These are phyloP conservation scores for Salminus brasiliensis DNA, from an alignment of 2,113 vertebrate species.

Conservation along the genomic window DNA sequence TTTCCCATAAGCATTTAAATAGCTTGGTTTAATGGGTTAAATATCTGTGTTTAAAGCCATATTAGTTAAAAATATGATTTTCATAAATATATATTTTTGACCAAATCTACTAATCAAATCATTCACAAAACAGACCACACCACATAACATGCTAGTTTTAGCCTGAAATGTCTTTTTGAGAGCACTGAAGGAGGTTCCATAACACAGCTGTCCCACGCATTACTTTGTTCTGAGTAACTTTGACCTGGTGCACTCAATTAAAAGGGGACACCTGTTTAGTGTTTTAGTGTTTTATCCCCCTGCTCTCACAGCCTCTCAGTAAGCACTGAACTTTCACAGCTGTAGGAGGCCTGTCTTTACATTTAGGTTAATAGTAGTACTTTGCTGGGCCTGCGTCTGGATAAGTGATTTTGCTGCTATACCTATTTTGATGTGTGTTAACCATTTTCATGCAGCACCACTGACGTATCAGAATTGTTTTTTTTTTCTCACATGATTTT, in stretches of 20 bases:
- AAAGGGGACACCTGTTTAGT: conserved; percentile 31
- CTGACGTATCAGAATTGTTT: not conserved
- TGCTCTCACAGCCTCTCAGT: conserved; percentile 8
- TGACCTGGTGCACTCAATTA: conserved; percentile 22
- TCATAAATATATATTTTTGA: too few relatives aligned
- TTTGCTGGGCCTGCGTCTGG: not conserved
- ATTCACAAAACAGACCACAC: too few relatives aligned
- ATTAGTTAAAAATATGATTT: too few relatives aligned
- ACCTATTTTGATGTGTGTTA: not conserved
- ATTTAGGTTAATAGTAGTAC: not conserved
- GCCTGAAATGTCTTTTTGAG: not conserved
- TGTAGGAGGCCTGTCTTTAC: not conserved
- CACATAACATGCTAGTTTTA: too few relatives aligned
- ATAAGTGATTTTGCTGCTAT: not conserved
- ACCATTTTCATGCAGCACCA: not conserved
- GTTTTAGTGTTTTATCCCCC: conserved; percentile 16
- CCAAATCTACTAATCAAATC: too few relatives aligned
- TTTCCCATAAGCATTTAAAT: too few relatives aligned
- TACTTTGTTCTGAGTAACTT: conserved; percentile 12
- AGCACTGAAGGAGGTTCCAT: conserved; percentile 42
- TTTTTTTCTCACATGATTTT: not conserved
- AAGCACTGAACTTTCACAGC: not conserved
- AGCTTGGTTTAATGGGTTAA: too few relatives aligned
- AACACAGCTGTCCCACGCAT: conserved; percentile 58
- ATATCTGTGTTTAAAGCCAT: too few relatives aligned